Conservation (phyloP, 2,888 invertebrate species). For the Machimus rusticus region DNA sequence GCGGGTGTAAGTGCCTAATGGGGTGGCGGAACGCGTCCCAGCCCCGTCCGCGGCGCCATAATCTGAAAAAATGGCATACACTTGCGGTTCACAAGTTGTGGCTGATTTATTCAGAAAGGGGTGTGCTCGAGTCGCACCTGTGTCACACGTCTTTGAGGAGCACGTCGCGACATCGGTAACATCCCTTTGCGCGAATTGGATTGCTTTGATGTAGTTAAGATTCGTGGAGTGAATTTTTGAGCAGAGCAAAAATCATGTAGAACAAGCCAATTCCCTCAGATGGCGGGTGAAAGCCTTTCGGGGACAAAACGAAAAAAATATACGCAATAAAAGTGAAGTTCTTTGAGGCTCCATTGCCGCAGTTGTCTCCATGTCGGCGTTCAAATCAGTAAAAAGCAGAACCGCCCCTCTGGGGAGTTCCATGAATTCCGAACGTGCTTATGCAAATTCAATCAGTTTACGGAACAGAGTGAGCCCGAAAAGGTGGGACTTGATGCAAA, state of each 20-base stretch:
- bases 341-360: not conserved
- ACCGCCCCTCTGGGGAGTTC: not conserved
- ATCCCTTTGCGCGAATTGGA: conserved; percentile 2
- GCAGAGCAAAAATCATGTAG: conserved; percentile 17
- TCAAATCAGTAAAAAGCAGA: not conserved
- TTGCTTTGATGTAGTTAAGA: conserved; percentile 27
- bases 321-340: conserved; percentile 13
- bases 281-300: not conserved
- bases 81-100: not conserved
- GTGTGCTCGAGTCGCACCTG: conserved; percentile 19
- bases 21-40: not conserved
- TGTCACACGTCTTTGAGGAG: not conserved
- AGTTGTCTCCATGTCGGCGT: not conserved
- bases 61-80: conserved; percentile 1
- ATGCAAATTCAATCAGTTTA: conserved; percentile 33
- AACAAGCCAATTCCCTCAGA: conserved; percentile 16
- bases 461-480: not conserved
- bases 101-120: conserved; percentile 28
- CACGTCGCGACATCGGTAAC: not conserved
- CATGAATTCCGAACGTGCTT: conserved; percentile 32
- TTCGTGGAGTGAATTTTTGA: conserved; percentile 34
- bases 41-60: not conserved
- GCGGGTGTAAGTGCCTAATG: conserved; percentile 33
- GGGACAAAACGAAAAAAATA: not conserved
- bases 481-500: conserved; percentile 36